These are phyloP conservation scores for Anhinga anhinga DNA, from an alignment of 2,113 vertebrate genomes.

Conservation along the genomic window DNA sequence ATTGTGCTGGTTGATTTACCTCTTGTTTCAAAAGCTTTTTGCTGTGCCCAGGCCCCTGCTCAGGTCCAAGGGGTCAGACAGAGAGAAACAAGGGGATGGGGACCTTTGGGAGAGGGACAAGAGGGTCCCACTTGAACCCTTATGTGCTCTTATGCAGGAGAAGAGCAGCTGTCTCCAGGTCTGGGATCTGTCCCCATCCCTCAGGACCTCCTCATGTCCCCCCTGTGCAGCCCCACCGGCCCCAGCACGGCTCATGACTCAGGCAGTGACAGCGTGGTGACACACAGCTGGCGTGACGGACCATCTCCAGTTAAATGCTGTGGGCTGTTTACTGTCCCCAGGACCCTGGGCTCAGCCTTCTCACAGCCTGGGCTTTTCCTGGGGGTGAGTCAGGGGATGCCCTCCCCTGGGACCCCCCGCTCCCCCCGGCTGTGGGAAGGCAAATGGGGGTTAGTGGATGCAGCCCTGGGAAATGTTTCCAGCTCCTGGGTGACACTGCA, in stretches of 20 bases:
- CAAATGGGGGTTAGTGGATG: neutral
- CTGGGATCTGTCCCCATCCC: neutral
- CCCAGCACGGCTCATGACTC: constrained; percentile 8
- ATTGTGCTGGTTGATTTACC: neutral
- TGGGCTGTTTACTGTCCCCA: neutral
- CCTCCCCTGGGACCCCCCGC: neutral
- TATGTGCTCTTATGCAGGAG: neutral
- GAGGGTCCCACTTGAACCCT: neutral
- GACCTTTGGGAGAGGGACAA: neutral
- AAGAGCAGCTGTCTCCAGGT: neutral
- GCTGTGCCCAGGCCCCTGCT: neutral
- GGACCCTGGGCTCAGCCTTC: neutral
- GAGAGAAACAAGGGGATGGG: neutral
- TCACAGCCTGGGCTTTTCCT: constrained; percentile 22
- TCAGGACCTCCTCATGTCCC: neutral
- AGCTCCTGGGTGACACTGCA: neutral
- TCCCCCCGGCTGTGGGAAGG: neutral
- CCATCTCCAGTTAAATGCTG: neutral
- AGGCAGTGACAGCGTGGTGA: constrained; percentile 13
- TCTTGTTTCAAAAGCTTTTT: neutral
- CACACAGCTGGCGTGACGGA: neutral
- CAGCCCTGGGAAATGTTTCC: constrained; percentile 30
- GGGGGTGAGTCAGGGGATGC: constrained; percentile 39
- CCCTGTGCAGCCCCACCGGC: neutral
- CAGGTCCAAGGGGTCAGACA: neutral